Evolutionary conservation across 1,140 invertebrate genomes (phyloP), one percentile per base, ranked within the genome.

Genomic region (Trichonephila clavipes): DNA sequence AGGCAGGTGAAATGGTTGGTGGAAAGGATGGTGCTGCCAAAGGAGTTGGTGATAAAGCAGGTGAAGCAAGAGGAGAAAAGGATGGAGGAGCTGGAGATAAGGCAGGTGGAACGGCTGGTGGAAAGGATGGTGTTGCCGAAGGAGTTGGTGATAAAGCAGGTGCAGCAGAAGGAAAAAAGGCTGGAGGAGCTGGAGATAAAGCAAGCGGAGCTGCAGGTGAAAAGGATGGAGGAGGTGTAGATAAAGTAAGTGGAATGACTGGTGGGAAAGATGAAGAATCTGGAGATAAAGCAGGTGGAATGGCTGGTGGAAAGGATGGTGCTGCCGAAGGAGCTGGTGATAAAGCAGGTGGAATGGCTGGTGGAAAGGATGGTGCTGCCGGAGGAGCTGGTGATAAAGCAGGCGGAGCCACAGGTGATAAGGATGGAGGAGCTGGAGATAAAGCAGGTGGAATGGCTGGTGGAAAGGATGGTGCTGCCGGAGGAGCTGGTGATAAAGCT

Each of bases 171-270:
- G 58, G 16, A 10, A 58, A 4, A 40, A 61, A 18, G 14, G 86
- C 0, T 64, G 86, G 8, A 2, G 64, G 5, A 21, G 5, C 18
- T 66, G 64, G 2, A 21, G 64, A 66, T 24, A 66, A 66, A 12
- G 62, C 64, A 66, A 14, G 18, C 14, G 64, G 8, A 8, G 34
- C 34, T 1, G 6, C 44, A 8, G 44, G 44, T 8, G 44, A 1
- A 34, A 51, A 51, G 8, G 44, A 51, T 51, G 64, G n/a, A n/a
- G n/a, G n/a, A n/a, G n/a, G n/a, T 21, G 64, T 2, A 12, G 64
- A 4, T 21, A 8, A 8, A 7, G n/a, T 0, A 5, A 14, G 1
- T 5, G n/a, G n/a, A 7, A 2, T 2, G 0, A 24, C 2, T 0
- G 44, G 12, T 0, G 4, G 61, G 14, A 21, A 21, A 1, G 1